Evolutionary conservation across 2,113 vertebrate genomes (phyloP), one percentile per base, ranked within the genome.

Genomic region (Redunca redunca): DNA sequence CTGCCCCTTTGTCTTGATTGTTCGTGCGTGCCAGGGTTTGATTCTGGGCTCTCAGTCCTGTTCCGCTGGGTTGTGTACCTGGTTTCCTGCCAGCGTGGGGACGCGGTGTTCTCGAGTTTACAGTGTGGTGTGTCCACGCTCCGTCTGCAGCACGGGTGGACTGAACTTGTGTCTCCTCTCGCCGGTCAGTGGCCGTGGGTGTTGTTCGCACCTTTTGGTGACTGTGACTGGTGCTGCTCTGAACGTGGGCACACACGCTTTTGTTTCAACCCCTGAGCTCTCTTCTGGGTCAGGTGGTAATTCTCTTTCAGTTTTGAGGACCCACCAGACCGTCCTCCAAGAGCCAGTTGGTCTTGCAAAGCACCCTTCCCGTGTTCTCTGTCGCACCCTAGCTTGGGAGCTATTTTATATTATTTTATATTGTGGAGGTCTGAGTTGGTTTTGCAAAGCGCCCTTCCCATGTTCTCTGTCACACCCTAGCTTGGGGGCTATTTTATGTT

Each of bases 91-190:
- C 52, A 26, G 81, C 1, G 7, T 3, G 12, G 48, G 5, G 53
- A 30, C 33, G 1, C 13, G 28, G 12, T n/a, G 7, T 60, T 83
- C n/a, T 30, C 9, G 26, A 60, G 85, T 53, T 30, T 77, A 23
- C 33, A 0, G 60, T 3, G 6, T 3, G 48, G 77, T 2, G 0
- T 58, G 26, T 50, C 36, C 21, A 3, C 3, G 57, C 25, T 78
- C 90, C 50, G 4, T n/a, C 50, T 17, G 19, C 14, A 5, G 12
- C 50, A 0, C 50, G 33, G 40, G 11, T 19, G 5, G 6, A n/a
- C 28, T 28, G 19, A 15, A 1, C 26, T 16, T 62, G 50, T 82
- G 57, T 82, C 15, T 95, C 33, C 50, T 3, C 23, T 46, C 13
- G 8, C 25, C 2, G 2, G 15, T 14, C 6, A 6, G 30, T 48